These are phyloP conservation scores for Pentalonia nigronervosa DNA, from an alignment of 1,140 invertebrate species.

Conservation along the genomic window DNA sequence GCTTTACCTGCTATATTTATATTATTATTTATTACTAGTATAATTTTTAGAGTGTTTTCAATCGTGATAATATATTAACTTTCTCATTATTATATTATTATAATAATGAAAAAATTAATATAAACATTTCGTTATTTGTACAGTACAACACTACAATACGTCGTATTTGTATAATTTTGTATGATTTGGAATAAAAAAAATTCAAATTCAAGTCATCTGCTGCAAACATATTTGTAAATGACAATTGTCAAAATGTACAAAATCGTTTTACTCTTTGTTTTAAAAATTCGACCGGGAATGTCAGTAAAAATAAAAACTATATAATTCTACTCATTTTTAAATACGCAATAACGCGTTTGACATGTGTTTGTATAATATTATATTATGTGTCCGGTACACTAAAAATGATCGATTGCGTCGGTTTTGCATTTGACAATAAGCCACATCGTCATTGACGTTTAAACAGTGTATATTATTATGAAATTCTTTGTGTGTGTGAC, in stretches of 20 bases:
- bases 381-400: neutral
- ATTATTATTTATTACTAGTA: neutral
- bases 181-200: neutral
- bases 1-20: too few species aligned
- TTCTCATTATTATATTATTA: neutral
- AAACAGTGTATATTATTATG: neutral
- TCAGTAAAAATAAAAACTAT: neutral
- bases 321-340: neutral
- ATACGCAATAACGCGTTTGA: neutral
- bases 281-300: too few species aligned
- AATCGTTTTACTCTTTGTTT: neutral
- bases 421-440: neutral
- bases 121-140: neutral
- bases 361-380: neutral
- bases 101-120: too few species aligned
- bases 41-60: neutral
- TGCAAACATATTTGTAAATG: neutral
- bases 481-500: too few species aligned
- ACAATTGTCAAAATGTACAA: neutral
- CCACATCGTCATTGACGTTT: neutral
- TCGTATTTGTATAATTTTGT: neutral
- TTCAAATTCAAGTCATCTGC: neutral
- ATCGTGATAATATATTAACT: neutral
- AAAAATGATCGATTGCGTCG: neutral
- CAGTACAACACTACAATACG: neutral